Evolutionary conservation across 2,888 invertebrate species (phyloP).

Genomic region (Platynereis dumerilii): DNA sequence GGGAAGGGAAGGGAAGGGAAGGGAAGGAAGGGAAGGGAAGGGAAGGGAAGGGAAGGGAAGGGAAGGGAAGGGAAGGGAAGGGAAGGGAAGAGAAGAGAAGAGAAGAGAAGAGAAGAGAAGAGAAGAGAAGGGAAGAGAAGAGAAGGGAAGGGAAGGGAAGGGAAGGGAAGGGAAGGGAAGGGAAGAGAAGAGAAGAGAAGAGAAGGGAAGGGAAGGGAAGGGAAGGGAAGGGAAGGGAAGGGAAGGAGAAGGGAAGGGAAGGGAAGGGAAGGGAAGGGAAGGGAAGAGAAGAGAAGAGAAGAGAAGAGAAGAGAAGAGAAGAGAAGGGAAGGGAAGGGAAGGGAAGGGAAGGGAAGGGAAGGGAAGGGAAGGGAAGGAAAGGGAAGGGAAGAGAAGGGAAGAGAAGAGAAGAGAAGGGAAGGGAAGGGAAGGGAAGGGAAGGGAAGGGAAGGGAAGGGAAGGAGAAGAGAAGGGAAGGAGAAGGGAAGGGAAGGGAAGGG

Average conservation of each 20-base stretch:
- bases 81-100: neutral
- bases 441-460: neutral
- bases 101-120: neutral
- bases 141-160: neutral
- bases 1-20: neutral
- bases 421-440: neutral
- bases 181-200: neutral
- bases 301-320: neutral
- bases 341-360: neutral
- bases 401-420: neutral
- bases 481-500: neutral
- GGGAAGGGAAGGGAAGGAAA: neutral
- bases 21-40: conserved; percentile 4
- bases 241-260: neutral
- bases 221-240: neutral
- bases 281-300: too few relatives aligned
- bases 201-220: neutral
- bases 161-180: neutral
- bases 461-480: neutral
- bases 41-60: neutral
- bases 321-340: neutral
- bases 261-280: neutral
- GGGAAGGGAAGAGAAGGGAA: neutral
- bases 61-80: neutral
- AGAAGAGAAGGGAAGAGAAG: neutral